phyloP scores from a whole-genome alignment of 2,113 vertebrate genomes.

The Petroica traversi region DNA sequence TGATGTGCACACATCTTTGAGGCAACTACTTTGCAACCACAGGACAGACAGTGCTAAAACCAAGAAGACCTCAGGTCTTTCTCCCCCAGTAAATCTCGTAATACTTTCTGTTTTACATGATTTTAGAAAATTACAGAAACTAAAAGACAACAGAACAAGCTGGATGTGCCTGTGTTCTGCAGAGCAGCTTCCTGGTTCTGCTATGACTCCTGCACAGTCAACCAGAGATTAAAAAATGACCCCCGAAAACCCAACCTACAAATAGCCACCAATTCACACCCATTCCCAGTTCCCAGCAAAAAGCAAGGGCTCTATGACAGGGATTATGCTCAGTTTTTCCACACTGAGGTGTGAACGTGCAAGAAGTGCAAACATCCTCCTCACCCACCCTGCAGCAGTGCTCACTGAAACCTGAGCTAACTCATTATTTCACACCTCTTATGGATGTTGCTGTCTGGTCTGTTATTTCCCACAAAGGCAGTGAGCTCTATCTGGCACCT shows the following conservation, averaged over 20 bases:
- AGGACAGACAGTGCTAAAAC: not conserved
- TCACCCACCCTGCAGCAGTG: not conserved
- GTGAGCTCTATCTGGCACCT: not conserved
- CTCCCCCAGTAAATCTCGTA: fast-evolving
- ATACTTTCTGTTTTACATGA: not conserved
- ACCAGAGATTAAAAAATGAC: not conserved
- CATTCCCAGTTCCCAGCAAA: not conserved
- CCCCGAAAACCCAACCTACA: not conserved
- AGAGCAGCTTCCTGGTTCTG: not conserved
- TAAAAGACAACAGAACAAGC: not conserved
- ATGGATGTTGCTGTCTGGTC: not conserved
- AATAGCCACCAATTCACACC: not conserved
- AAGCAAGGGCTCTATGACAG: not conserved
- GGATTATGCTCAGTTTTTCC: not conserved
- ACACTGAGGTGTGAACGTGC: fast-evolving
- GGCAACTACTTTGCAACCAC: not conserved
- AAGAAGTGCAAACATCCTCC: not conserved
- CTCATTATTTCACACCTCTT: not conserved
- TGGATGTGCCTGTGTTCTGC: not conserved
- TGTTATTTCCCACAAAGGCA: not conserved
- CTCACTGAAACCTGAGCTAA: not conserved
- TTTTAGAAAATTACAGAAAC: not conserved
- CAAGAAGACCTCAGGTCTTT: not conserved
- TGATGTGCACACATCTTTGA: fast-evolving
- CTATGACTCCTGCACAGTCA: not conserved